These are phyloP conservation scores for Aramus guarauna DNA, from an alignment of 2,113 vertebrate genomes.

Conservation along the genomic window DNA sequence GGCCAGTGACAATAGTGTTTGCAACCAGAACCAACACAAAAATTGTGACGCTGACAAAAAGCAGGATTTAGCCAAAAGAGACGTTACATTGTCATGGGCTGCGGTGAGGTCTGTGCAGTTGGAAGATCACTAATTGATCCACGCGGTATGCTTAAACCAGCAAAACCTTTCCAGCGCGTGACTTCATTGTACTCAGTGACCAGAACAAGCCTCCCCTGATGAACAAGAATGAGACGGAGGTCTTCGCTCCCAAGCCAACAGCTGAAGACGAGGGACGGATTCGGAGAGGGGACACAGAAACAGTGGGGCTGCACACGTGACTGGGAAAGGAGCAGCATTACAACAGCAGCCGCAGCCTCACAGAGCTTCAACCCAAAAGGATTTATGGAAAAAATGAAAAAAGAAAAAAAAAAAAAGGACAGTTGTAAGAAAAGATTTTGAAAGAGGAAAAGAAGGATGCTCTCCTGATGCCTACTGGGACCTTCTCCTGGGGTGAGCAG, in stretches of 20 bases:
- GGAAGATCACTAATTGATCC: background rate
- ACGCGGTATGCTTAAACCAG: background rate
- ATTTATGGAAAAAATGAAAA: too few relatives aligned
- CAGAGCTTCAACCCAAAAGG: background rate
- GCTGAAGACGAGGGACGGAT: background rate
- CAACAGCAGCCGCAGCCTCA: background rate
- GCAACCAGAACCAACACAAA: background rate
- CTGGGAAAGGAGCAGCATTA: background rate
- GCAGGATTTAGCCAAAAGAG: background rate
- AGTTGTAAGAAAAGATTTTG: background rate
- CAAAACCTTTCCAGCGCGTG: background rate
- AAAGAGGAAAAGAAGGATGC: background rate
- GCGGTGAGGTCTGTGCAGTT: background rate
- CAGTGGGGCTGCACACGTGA: accelerated
- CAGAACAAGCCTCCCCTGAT: background rate
- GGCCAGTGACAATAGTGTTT: background rate
- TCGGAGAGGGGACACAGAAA: background rate
- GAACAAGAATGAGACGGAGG: background rate
- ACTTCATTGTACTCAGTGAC: background rate
- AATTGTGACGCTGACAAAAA: background rate
- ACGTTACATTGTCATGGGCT: accelerated
- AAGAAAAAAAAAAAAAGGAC: too few relatives aligned
- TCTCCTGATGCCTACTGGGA: background rate
- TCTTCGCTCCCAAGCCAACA: background rate
- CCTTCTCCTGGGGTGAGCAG: background rate